These are phyloP conservation scores for Himalopsyche kuldschensis DNA, from an alignment of 2,888 invertebrate species.

Conservation along the genomic window DNA sequence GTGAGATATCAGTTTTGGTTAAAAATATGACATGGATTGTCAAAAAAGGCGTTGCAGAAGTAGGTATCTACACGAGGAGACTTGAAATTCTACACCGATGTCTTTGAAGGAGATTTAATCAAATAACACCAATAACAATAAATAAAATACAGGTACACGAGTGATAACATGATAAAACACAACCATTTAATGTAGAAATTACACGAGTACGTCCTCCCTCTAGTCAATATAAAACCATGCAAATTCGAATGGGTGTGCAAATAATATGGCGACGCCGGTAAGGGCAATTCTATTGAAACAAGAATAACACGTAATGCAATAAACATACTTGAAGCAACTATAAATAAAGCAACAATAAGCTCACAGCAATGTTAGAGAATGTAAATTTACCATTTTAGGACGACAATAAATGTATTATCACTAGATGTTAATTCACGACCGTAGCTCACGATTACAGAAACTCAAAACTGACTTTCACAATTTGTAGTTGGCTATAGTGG, in stretches of 20 bases:
- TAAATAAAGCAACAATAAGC: constrained; percentile 46
- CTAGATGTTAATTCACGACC: constrained; percentile 48
- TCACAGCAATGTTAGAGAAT: constrained; percentile 51
- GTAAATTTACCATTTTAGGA: constrained; percentile 61
- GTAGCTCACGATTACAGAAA: constrained; percentile 57
- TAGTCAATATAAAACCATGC: constrained; percentile 51
- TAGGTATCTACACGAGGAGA: constrained; percentile 18
- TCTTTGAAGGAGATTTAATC: not conserved
- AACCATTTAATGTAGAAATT: not conserved
- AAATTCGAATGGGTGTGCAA: constrained; percentile 55
- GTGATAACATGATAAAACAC: not conserved
- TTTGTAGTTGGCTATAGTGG: constrained; percentile 51
- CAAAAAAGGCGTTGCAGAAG: constrained; percentile 55
- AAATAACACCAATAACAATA: constrained; percentile 32
- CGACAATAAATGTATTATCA: constrained; percentile 50
- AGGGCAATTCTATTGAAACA: constrained; percentile 45
- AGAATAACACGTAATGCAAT: not conserved
- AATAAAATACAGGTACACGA: constrained; percentile 45
- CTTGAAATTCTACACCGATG: constrained; percentile 58
- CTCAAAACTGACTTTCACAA: constrained; percentile 57
- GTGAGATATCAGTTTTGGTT: not conserved
- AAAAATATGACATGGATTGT: constrained; percentile 42
- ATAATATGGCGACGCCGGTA: constrained; percentile 61
- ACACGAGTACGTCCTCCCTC: not conserved
- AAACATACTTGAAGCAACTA: not conserved